Base-by-base conservation (phyloP, 2,113 vertebrate species). In the Nematolebias whitei region DNA sequence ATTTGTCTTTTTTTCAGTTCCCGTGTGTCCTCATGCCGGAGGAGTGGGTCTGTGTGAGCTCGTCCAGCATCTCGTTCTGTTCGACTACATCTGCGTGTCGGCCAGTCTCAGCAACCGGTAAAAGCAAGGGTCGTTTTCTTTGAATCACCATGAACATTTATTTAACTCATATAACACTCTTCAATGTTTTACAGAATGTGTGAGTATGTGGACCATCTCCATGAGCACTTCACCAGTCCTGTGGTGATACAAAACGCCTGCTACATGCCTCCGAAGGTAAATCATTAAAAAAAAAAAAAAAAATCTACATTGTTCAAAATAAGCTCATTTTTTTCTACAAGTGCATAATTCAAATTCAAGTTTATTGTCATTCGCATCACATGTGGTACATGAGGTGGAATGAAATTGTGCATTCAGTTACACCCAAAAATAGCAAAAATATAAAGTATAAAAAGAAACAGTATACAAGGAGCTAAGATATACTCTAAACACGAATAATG, bases 151-250 rank as follows among this genome's bases (percentile, higher is more conserved):
- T 20, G 12, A 54, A 20, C 11, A 3, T 5, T 2, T 6, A 20
- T 13, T 43, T 11, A 11, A 9, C 8, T 7, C 6, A 14, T 8
- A 15, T 35, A 35, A 2, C 71, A 19, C 40, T 20, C 51, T 2
- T n/a, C n/a, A 2, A 14, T 48, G 50, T 19, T 29, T 47, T 69
- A 50, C 57, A 96, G 95, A 82, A 94, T 95, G 93, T 96, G 95
- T 53, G 94, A 96, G 55, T 95, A 93, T 29, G 94, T 95, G 2
- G 92, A 95, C 59, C 94, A 96, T 58, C 89, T 96, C 8, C 94
- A 96, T 0, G 92, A 96, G 61, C 95, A 96, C 64, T 96, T 96
- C 74, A 88, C 59, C 71, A 90, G 91, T 60, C 95, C 95, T 0
- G 92, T 93, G 26, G 43, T 85, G 24, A 94, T 96, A 80, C 74